Evolutionary conservation across 2,888 invertebrate genomes (phyloP), one percentile per base, ranked within the genome.

Genomic region (Antheraea yamamai): DNA sequence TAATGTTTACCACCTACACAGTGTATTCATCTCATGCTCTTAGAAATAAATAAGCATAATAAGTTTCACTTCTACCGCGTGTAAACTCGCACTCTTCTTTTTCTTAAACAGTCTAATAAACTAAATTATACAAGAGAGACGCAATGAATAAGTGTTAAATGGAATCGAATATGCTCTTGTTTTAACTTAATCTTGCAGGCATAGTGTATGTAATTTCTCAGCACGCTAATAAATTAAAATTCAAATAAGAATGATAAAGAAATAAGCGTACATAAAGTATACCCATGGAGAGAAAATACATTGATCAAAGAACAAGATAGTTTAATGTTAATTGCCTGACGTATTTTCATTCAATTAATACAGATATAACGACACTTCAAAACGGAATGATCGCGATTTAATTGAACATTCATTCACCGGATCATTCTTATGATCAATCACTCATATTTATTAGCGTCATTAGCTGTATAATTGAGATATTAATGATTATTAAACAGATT

Each of bases 301-400:
- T 30, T 20, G 16, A 14, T 30, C 20, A 6, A 66, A 66, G 16
- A 12, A 66, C 26, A 30, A 66, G 26, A 26, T 16, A 30, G 64
- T 16, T 30, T 30, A 26, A 66, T 16, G 55, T 55, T 70, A 74
- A 74, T 71, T 71, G 70, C 39, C 39, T 74, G 58, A 39, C 55
- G 70, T 39, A 71, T 58, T 39, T 55, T 47, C 74, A 74, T 74
- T 74, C 74, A 74, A 68, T 74, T 51, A 74, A 52, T 71, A 58
- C 70, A 74, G 64, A 16, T 30, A 66, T 74, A 55, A 55, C 39
- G 23, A 23, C 35, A 58, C 35, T 70, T 74, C 74, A 74, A 68
- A 70, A 55, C 52, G 55, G 30, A 35, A 39, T 35, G 64, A 18
- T 58, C 51, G 52, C 55, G 39, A 55, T 58, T 74, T 70, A 74